Percentiles rank a stretch among this genome's conserved stretches.
Conservation (phyloP, 92 coral and sea anemone species). For the Scolanthus callimorphus region DNA sequence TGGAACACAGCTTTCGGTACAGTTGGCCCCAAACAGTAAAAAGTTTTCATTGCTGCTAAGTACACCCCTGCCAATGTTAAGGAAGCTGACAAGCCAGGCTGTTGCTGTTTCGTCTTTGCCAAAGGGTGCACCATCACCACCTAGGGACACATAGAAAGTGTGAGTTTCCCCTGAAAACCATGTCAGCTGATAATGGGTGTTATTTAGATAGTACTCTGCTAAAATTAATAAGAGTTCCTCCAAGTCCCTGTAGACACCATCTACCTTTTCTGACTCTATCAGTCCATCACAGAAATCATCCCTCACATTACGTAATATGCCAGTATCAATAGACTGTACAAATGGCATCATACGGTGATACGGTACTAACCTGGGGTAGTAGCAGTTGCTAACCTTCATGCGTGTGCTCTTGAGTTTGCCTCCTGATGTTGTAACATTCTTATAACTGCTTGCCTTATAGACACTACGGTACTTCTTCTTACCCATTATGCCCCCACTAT, state of each 20-base stretch:
- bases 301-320: background rate
- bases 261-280: background rate
- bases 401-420: background rate
- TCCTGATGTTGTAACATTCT: background rate
- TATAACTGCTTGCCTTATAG: background rate
- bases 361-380: background rate
- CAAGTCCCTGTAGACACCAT: background rate
- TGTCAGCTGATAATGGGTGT: background rate
- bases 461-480: background rate
- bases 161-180: slow-evolving; percentile 1
- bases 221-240: background rate
- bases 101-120: too few relatives aligned
- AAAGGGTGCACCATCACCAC: too few relatives aligned
- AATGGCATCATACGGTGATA: background rate
- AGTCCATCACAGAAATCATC: background rate
- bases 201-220: background rate
- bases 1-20: too few relatives aligned
- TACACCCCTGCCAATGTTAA: too few relatives aligned
- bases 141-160: slow-evolving; percentile 2
- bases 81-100: too few relatives aligned
- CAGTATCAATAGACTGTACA: background rate
- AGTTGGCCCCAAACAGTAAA: too few relatives aligned
- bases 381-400: background rate
- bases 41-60: too few relatives aligned
- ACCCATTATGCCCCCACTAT: background rate